Percentiles rank a stretch among this genome's conserved stretches.
Evolutionary conservation across 2,113 vertebrate species (phyloP).

Genomic region (Xyrauchen texanus): DNA sequence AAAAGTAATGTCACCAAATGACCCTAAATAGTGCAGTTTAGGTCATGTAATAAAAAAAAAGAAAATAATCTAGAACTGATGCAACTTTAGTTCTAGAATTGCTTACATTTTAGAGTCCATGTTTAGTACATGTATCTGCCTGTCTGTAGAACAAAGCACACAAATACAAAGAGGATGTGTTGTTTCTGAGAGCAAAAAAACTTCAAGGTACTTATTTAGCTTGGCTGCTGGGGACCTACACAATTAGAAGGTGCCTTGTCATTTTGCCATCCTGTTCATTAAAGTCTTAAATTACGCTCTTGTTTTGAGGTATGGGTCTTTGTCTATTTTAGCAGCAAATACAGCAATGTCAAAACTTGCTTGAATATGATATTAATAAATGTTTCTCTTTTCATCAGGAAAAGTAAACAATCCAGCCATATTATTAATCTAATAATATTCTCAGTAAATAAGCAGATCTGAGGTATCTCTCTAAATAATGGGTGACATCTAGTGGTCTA

Average conservation of each 20-base stretch:
- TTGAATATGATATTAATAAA: neutral
- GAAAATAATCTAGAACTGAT: neutral
- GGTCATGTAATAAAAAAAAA: too few relatives aligned
- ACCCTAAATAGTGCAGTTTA: too few relatives aligned
- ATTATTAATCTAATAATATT: too few relatives aligned
- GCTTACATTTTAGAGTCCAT: neutral
- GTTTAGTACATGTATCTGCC: neutral
- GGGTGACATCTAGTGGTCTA: slow-evolving; percentile 18
- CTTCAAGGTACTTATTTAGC: slow-evolving; percentile 10
- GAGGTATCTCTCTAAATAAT: neutral
- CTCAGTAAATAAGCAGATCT: too few relatives aligned
- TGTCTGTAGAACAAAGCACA: neutral
- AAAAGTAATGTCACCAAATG: too few relatives aligned
- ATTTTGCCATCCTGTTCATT: slow-evolving; percentile 15
- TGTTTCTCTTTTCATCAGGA: too few relatives aligned
- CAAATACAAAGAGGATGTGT: neutral
- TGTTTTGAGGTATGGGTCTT: neutral
- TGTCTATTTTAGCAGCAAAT: neutral
- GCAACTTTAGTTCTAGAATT: neutral
- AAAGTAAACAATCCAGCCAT: too few relatives aligned
- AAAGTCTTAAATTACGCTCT: neutral
- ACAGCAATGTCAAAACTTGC: neutral
- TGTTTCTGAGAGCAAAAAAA: neutral
- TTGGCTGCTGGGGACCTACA: neutral
- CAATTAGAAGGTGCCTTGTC: slow-evolving; percentile 5